These are phyloP conservation scores for Nebria brevicollis DNA, from an alignment of 2,888 invertebrate species.

Conservation along the genomic window DNA sequence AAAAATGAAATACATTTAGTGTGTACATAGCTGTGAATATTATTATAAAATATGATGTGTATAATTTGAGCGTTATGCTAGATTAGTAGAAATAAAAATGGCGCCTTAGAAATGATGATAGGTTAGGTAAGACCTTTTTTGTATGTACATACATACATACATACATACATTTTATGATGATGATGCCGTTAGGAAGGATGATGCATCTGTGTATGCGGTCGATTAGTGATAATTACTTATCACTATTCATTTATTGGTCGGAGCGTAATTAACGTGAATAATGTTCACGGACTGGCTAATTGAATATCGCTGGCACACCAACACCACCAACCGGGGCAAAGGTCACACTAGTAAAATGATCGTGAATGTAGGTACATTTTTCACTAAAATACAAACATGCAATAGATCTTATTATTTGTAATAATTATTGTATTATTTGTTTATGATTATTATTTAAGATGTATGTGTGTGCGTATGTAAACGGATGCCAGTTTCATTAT, in stretches of 20 bases:
- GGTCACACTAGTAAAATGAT: not conserved
- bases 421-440: no score
- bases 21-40: no score
- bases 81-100: not conserved
- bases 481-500: no score
- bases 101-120: not conserved
- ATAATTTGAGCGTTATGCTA: not conserved
- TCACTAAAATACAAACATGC: no score
- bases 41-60: not conserved
- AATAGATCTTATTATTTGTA: no score
- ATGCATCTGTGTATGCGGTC: not conserved
- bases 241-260: not conserved
- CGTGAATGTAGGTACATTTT: not conserved
- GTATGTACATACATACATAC: not conserved
- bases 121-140: not conserved
- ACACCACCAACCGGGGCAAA: not conserved
- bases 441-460: no score
- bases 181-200: not conserved
- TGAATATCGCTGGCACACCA: not conserved
- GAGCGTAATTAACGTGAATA: not conserved
- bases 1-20: no score
- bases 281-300: not conserved
- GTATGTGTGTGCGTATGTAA: no score
- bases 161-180: not conserved
- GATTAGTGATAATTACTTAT: constrained; percentile 1